Base-by-base conservation (phyloP, 2,888 invertebrate species). In the Metopia argyrocephala region DNA sequence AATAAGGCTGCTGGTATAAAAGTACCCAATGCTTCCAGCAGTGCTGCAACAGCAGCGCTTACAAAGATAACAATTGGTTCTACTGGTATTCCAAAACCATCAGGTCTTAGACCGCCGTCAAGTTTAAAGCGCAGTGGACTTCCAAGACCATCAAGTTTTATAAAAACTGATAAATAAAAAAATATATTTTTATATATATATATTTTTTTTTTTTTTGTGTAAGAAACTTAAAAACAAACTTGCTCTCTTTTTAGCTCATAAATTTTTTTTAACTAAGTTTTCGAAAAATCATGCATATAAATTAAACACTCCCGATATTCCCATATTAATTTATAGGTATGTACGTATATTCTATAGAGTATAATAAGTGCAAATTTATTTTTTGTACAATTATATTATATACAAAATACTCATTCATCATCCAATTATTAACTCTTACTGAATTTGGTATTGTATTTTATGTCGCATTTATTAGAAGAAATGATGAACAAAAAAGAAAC, bases 81-180 rank as follows among this genome's bases (percentile, higher is more conserved):
- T 70, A 87, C 87, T 23, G 89, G 89, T 70, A 88, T 90, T 79
- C 89, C 89, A 12, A 90, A 90, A 82, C 89, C 90, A 7, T 89
- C 89, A 38, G 89, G 89, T 28, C 81, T 90, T 54, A 84, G 89
- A 52, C 89, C 86, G 56, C 90, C 90, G 5, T 85, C 89, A 56
- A 78, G 76, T 46, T 87, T 85, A 71, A 83, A 85, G 84, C 87
- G 89, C 79, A 90, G 90, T 85, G 90, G 89, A 28, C 86, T 91
- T 78, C 90, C 90, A 46, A 76, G 78, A 64, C 82, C 78, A 65
- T 76, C 76, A 15, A 79, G 78, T 79, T 76, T 82, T 69, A 64
- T 69, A 61, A 82, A 78, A 70, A 65, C 74, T 46, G 64, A 80
- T 45, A 76, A 82, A 75, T 82, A 75, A 75, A 38, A 31, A 38